Evolutionary conservation across 2,888 invertebrate genomes (phyloP).

Genomic region (Imbricaverruca yamaguchii): DNA sequence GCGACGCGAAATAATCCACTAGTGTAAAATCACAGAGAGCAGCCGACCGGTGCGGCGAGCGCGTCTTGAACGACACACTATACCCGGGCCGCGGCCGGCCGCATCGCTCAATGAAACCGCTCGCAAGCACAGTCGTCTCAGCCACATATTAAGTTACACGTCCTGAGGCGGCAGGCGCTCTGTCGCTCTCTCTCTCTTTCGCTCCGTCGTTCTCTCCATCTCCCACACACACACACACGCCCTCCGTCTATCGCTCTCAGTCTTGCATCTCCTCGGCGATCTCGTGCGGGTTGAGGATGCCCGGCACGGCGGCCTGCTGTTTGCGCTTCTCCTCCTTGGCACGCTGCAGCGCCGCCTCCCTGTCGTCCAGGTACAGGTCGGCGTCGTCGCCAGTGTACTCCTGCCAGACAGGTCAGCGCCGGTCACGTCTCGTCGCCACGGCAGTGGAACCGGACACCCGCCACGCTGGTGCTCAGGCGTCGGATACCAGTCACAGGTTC

Average conservation of each 20-base stretch:
- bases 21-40: constrained; percentile 20
- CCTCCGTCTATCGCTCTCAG: constrained; percentile 32
- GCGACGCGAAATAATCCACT: constrained; percentile 22
- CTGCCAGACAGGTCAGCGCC: constrained; percentile 47
- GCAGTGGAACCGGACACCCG: too few relatives aligned
- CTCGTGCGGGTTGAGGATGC: constrained; percentile 92
- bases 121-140: neutral
- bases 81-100: neutral
- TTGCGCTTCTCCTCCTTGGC: constrained; percentile 91
- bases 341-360: constrained; percentile 75
- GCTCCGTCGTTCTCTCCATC: too few relatives aligned
- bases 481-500: too few relatives aligned
- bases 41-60: neutral
- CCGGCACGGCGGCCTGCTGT: constrained; percentile 88
- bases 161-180: too few relatives aligned
- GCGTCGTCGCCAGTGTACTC: constrained; percentile 97
- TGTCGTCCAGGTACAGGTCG: constrained; percentile 94
- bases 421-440: neutral
- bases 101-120: neutral
- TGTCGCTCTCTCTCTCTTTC: too few relatives aligned
- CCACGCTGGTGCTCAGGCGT: too few relatives aligned
- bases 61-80: constrained; percentile 1
- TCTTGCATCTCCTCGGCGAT: constrained; percentile 94
- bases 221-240: too few relatives aligned
- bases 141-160: neutral